These are phyloP conservation scores for Agrochola litura DNA, from an alignment of 2,888 invertebrate genomes.

Conservation along the genomic window DNA sequence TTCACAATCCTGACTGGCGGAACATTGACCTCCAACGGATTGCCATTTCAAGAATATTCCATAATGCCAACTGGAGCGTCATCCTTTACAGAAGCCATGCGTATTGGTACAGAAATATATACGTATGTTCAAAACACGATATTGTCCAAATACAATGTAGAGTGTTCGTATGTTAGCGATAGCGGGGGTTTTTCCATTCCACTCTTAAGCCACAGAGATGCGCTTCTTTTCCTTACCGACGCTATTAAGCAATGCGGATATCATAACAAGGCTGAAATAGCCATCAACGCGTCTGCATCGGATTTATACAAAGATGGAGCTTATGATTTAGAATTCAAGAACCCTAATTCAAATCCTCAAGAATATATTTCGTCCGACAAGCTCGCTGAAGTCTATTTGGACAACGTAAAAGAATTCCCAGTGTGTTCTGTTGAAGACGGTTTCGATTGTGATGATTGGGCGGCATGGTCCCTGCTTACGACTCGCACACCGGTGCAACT, in stretches of 20 bases:
- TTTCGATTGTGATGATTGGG: slow-evolving; percentile 99
- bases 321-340: slow-evolving; percentile 99
- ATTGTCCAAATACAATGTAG: slow-evolving; percentile 96
- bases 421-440: slow-evolving; percentile 99
- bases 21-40: slow-evolving; percentile 98
- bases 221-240: slow-evolving; percentile 94
- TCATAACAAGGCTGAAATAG: slow-evolving; percentile 97
- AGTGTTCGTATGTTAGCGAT: slow-evolving; percentile 98
- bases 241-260: slow-evolving; percentile 98
- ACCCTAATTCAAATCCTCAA: slow-evolving; percentile 96
- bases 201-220: slow-evolving; percentile 98
- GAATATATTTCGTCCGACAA: slow-evolving; percentile 96
- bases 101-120: slow-evolving; percentile 98
- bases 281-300: slow-evolving; percentile 99
- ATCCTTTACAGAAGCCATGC: slow-evolving; percentile 98
- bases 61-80: slow-evolving; percentile 97
- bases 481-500: slow-evolving; percentile 93
- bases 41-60: slow-evolving; percentile 98
- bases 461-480: slow-evolving; percentile 96
- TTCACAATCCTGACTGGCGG: slow-evolving; percentile 99
- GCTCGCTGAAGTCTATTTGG: slow-evolving; percentile 96
- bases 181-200: slow-evolving; percentile 99
- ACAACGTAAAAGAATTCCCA: slow-evolving; percentile 96
- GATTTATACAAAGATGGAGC: slow-evolving; percentile 96
- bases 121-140: slow-evolving; percentile 98